Base-by-base conservation (phyloP, 2,888 invertebrate genomes). In the Xanthia togata region DNA sequence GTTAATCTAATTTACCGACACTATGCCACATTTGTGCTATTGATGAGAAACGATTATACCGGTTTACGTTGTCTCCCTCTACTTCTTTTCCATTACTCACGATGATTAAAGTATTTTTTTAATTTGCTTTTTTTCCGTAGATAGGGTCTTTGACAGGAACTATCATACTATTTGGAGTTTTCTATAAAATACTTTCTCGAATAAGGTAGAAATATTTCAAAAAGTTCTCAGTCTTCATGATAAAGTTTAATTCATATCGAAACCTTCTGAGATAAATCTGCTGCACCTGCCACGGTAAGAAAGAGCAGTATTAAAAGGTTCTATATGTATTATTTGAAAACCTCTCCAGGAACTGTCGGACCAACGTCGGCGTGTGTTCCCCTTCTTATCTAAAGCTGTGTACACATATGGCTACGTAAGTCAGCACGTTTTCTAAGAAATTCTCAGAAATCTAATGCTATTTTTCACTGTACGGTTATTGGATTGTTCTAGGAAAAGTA, bases 271-370 rank as follows among this genome's bases (percentile, higher is more conserved):
- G 75, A 84, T 88, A 89, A 87, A 89, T 87, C 87, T 74, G 44
- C 71, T 79, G 81, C 89, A 89, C 88, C 89, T 89, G 89, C 73
- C 78, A 73, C 79, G n/a, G 62, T 44, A 79, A 70, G 71, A 83
- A 88, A 83, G 82, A 83, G 85, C 85, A 86, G 89, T 84, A 88
- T 89, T 89, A 87, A 89, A 89, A 88, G 85, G 79, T 83, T 89
- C 86, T 87, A 86, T 89, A 85, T 85, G 87, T 89, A 84, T 88
- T 89, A 89, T 89, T 88, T 86, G 89, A 89, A 88, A 87, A 83
- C 81, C 82, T 85, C 84, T 89, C 83, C n/a, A 59, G 81, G 79
- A 75, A 74, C 85, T 82, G 80, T 87, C 82, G 76, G 83, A 79
- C 81, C 72, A 75, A 79, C 70, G 82, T 74, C 70, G 78, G 73